phyloP scores from a whole-genome alignment of 2,113 vertebrate species.

The Epinephelus cyanopodus region DNA sequence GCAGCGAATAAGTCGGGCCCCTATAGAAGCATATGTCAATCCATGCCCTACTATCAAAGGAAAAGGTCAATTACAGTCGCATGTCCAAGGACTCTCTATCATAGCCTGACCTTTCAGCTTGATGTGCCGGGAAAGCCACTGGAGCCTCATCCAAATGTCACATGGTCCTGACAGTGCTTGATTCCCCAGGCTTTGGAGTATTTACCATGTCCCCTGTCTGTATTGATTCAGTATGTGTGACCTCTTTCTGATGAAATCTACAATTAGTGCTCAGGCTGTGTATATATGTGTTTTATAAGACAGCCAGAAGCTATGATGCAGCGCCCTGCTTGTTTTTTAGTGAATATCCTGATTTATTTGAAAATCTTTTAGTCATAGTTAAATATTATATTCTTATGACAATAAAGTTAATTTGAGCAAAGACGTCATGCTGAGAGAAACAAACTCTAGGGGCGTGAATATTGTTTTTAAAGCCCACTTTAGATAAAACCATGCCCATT shows the following conservation, averaged over 20 bases:
- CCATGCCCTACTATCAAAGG: conserved; percentile 60
- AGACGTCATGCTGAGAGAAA: neutral
- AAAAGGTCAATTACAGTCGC: conserved; percentile 78
- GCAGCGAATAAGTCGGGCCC: conserved; percentile 17
- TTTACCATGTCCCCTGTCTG: conserved; percentile 32
- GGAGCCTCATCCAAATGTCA: conserved; percentile 74
- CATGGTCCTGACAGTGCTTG: conserved; percentile 53
- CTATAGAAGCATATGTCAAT: conserved; percentile 60
- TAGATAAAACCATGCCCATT: no score
- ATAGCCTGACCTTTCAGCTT: conserved; percentile 77
- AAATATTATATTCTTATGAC: neutral
- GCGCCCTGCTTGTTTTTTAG: neutral
- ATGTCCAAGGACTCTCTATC: conserved; percentile 76
- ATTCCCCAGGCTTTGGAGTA: conserved; percentile 30
- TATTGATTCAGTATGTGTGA: conserved; percentile 25
- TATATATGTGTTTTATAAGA: neutral
- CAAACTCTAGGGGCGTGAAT: neutral
- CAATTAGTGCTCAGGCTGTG: neutral
- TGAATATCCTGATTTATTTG: neutral
- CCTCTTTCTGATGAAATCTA: neutral
- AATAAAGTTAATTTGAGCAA: neutral
- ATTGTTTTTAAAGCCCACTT: neutral
- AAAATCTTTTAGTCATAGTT: neutral
- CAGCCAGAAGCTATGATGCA: neutral
- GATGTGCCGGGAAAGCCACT: conserved; percentile 64